Evolutionary conservation across 2,113 vertebrate genomes (phyloP).

Genomic region (Microcebus lehilahytsara): DNA sequence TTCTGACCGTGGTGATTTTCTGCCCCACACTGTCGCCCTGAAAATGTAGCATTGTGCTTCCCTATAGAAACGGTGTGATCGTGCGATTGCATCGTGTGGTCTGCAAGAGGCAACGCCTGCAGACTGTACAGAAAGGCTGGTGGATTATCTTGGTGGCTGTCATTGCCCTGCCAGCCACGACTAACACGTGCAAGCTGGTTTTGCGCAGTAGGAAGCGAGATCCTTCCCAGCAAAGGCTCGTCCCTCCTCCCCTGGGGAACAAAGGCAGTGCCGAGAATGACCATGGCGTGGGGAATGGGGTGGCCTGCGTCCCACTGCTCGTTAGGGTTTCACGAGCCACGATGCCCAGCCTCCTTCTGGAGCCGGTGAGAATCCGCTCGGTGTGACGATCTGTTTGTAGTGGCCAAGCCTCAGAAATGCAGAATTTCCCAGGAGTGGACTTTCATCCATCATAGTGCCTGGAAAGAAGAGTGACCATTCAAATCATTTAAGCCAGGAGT

Average conservation of each 20-base stretch:
- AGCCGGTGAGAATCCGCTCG: not conserved
- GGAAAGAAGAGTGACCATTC: not conserved
- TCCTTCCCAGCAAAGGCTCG: not conserved
- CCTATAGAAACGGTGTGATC: not conserved
- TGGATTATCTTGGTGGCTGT: not conserved
- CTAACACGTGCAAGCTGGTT: not conserved
- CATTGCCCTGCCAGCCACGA: not conserved
- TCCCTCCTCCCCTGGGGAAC: not conserved
- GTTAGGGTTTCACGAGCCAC: not conserved
- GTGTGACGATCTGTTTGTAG: not conserved
- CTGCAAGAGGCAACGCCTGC: not conserved
- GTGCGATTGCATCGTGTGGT: not conserved
- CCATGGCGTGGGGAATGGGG: no score
- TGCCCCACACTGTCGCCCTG: not conserved
- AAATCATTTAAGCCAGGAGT: not conserved
- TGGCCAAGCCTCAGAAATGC: not conserved
- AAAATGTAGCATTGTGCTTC: not conserved
- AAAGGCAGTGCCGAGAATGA: not conserved
- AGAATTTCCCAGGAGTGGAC: not conserved
- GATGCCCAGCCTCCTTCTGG: not conserved
- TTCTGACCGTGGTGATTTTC: not conserved
- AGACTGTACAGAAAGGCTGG: not conserved
- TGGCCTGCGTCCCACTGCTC: fast-evolving
- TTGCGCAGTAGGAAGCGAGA: not conserved
- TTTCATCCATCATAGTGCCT: not conserved